Evolutionary conservation across 2,888 invertebrate species (phyloP), one percentile per base, ranked within the genome.

Genomic region (Thecocarcelia acutangulata): DNA sequence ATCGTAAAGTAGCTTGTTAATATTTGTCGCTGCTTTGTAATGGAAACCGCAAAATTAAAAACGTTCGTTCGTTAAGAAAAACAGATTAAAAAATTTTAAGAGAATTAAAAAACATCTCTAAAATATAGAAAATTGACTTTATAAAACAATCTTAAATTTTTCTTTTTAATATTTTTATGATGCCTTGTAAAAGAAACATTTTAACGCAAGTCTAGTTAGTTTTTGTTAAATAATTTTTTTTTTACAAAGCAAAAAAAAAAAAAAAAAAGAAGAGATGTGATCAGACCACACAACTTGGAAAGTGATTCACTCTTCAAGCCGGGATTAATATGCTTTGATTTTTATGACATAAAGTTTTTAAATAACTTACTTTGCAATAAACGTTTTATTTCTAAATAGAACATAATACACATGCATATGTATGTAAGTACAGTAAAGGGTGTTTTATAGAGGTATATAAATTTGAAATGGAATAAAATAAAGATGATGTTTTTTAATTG

Each of bases 271-370:
- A n/a, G 4, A 21, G 70, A 59, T 48, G 21, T 37, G 15, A 40
- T 58, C 40, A 42, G 72, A 64, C 74, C 74, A 64, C 74, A 74
- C 74, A 64, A 54, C 21, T 13, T 56, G 46, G 48, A 37, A 15
- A 56, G 17, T 74, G 64, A 74, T 17, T 74, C 54, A 73, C 46
- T 15, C n/a, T 11, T 19, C 33, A 21, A 21, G 12, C 52, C 24
- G 2, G n/a, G 8, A 24, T 44, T 63, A 61, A 52, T 33, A 48
- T 52, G 28, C 28, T 11, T 63, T 44, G 44, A 37, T 72, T 52
- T 52, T 44, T 73, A 63, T 54, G 61, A 63, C 59, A 63, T 42
- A 21, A 37, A 54, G 37, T 50, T 40, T 58, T 48, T 58, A 2
- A 70, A 70, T 48, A 70, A 70, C 11, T 33, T 56, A 2, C 24